Evolutionary conservation across 2,113 vertebrate genomes (phyloP), one percentile per base, ranked within the genome.

Genomic region (Paralichthys olivaceus): DNA sequence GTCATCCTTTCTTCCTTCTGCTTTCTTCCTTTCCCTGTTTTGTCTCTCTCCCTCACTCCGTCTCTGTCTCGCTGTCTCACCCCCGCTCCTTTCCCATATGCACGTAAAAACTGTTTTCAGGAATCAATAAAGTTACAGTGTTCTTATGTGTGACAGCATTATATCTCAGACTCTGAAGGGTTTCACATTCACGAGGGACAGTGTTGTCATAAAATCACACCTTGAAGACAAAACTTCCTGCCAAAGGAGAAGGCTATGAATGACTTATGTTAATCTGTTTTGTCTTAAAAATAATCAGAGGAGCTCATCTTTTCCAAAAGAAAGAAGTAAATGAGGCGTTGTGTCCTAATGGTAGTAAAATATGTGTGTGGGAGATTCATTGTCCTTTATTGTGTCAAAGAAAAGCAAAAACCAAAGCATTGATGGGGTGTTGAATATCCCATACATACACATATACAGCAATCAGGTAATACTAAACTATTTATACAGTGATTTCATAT

Each of bases 1-100:
- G 66, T 54, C 13, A 28, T 65, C 19, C 37, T 43, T 55, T 34
- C 32, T 61, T 26, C 12, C 23, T 43, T 14, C 11, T 6, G 32
- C 17, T 71, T 19, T n/a, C 26, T 60, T 26, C 32, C 4, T 57
- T 11, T 51, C 4, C 4, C 32, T 28, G 5, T 58, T 68, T 53
- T 53, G 15, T 65, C 45, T 26, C 64, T n/a, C 7, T 12, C 11
- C 40, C 49, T 62, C 55, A 8, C 17, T 1, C 55, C n/a, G 2
- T 69, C 28, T 71, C 19, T 53, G 34, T 83, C 40, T 58, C 61
- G 47, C 13, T 8, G 2, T 32, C 15, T 17, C 40, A n/a, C 17
- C 8, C 8, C n/a, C 37, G 5, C 8, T 29, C 47, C 28, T 43
- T 55, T 55, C n/a, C 49, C 64, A 45, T 29, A 54, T 55, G 7